Percentiles rank a stretch among this genome's conserved stretches.
Evolutionary conservation across 2,888 invertebrate genomes (phyloP).

Genomic region (Branchellion lobata): DNA sequence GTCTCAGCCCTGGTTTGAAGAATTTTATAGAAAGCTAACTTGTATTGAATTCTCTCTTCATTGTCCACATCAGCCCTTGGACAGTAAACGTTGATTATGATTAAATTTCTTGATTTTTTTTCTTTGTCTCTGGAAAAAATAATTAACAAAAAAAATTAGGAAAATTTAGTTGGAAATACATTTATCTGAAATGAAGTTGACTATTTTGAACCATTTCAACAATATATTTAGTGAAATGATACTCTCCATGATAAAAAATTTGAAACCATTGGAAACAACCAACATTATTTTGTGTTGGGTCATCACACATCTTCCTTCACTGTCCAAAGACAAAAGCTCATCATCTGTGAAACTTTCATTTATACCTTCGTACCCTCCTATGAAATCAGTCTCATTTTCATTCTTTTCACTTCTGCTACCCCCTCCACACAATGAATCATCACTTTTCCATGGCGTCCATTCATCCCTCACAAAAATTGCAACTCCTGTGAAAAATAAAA

Average conservation of each 20-base stretch:
- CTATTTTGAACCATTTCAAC: too few relatives aligned
- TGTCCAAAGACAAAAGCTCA: slow-evolving; percentile 62
- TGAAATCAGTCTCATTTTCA: slow-evolving; percentile 46
- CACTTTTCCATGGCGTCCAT: slow-evolving; percentile 61
- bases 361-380: slow-evolving; percentile 59
- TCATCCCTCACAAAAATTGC: slow-evolving; percentile 63
- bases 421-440: slow-evolving; percentile 62
- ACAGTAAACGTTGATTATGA: slow-evolving; percentile 65
- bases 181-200: too few relatives aligned
- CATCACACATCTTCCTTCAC: slow-evolving; percentile 64
- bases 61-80: slow-evolving; percentile 64
- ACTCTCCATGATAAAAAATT: too few relatives aligned
- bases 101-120: slow-evolving; percentile 50
- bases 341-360: slow-evolving; percentile 56
- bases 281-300: slow-evolving; percentile 62
- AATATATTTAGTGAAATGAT: too few relatives aligned
- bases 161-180: too few relatives aligned
- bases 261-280: too few relatives aligned
- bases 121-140: slow-evolving; percentile 25
- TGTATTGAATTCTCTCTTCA: slow-evolving; percentile 62
- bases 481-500: slow-evolving; percentile 60
- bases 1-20: slow-evolving; percentile 62
- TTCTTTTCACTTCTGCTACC: slow-evolving; percentile 48
- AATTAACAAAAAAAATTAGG: too few relatives aligned
- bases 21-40: slow-evolving; percentile 63